These are phyloP conservation scores for Leuciscus waleckii DNA, from an alignment of 2,797 vertebrate genomes.

Conservation along the genomic window DNA sequence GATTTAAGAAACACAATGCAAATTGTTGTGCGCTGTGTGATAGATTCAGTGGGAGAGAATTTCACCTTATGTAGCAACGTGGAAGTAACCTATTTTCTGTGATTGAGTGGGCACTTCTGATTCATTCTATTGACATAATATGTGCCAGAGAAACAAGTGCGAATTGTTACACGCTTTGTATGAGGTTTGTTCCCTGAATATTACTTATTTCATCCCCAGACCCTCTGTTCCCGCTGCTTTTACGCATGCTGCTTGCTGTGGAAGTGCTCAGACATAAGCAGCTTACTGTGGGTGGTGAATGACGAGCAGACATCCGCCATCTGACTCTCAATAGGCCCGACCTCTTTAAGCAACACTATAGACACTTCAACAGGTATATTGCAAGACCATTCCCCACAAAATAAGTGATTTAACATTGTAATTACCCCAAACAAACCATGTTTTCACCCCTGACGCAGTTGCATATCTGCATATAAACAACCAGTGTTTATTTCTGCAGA, in stretches of 20 bases:
- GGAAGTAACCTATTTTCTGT: background rate
- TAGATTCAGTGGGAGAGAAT: background rate
- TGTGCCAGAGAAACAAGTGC: background rate
- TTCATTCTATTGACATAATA: background rate
- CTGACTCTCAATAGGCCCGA: slow-evolving; percentile 42
- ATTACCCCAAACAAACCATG: background rate
- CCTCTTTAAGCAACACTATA: background rate
- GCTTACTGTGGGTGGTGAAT: slow-evolving; percentile 67
- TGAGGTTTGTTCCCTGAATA: background rate
- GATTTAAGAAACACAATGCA: background rate
- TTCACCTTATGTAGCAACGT: background rate
- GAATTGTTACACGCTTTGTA: background rate
- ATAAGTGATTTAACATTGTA: background rate
- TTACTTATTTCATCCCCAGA: slow-evolving; percentile 24
- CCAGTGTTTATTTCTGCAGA: slow-evolving; percentile 20
- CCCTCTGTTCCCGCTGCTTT: slow-evolving; percentile 11
- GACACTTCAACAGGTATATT: background rate
- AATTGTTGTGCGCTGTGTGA: background rate
- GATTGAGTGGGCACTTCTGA: background rate
- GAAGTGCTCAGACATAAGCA: slow-evolving; percentile 73
- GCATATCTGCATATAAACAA: background rate
- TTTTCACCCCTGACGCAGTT: background rate
- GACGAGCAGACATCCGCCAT: slow-evolving; percentile 58
- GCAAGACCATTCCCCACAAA: background rate
- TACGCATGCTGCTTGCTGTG: slow-evolving; percentile 36